Percentiles rank a stretch among this genome's conserved stretches.
Evolutionary conservation across 2,113 vertebrate species (phyloP).

Genomic region (Carassius carassius): DNA sequence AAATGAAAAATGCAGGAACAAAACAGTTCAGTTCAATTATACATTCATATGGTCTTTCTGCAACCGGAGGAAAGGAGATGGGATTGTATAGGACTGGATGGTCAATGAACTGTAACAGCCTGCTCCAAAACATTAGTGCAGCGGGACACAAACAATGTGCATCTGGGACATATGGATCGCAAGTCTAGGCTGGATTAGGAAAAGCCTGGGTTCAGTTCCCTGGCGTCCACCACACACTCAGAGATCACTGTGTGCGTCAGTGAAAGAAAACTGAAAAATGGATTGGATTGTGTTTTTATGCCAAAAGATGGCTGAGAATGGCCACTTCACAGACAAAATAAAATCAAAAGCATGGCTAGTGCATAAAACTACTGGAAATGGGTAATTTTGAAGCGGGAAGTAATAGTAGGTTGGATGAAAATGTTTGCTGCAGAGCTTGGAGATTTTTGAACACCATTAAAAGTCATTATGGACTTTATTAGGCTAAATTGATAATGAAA

Average conservation of each 20-base stretch:
- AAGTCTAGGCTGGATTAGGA: conserved; percentile 23
- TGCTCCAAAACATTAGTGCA: conserved; percentile 61
- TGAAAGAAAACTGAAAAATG: neutral
- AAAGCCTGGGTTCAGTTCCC: neutral
- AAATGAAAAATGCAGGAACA: conserved; percentile 20
- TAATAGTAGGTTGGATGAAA: conserved; percentile 38
- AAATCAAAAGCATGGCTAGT: conserved; percentile 31
- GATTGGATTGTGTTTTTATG: neutral
- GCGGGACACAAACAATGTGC: conserved; percentile 50
- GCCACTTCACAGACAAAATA: conserved; percentile 10
- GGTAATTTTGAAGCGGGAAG: conserved; percentile 29
- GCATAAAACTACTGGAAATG: conserved; percentile 8
- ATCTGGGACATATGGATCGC: conserved; percentile 31
- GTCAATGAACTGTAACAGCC: conserved; percentile 52
- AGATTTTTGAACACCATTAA: conserved; percentile 54
- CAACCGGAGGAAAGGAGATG: neutral
- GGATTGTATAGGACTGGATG: conserved; percentile 1
- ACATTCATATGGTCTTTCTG: conserved; percentile 7
- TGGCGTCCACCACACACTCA: neutral
- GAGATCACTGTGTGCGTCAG: neutral
- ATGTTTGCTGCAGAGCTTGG: conserved; percentile 22
- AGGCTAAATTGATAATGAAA: conserved; percentile 43
- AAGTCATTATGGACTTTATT: conserved; percentile 51
- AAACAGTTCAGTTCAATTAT: conserved; percentile 38
- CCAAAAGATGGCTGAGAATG: neutral